Percentiles rank a stretch among this genome's conserved stretches.
Evolutionary conservation across 2,888 invertebrate genomes (phyloP).

Genomic region (Torymus aiolomorphi): DNA sequence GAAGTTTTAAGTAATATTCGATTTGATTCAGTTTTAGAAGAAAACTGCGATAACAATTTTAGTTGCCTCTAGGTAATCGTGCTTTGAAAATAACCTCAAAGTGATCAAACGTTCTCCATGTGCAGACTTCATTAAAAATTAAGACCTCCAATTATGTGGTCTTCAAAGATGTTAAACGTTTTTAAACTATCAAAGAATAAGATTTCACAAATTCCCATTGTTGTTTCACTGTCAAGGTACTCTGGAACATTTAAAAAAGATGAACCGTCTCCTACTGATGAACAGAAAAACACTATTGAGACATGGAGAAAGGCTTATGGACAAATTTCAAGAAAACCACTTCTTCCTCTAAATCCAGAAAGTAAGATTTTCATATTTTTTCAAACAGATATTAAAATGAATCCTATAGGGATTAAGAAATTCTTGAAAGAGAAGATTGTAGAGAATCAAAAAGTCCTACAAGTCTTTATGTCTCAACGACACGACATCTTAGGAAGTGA

Average conservation of each 20-base stretch:
- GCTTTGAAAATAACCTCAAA: constrained; percentile 22
- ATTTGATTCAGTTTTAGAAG: no score
- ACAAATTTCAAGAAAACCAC: background rate
- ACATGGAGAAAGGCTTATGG: background rate
- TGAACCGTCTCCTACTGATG: background rate
- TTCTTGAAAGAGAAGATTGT: constrained; percentile 58
- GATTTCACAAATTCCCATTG: background rate
- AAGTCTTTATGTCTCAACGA: constrained; percentile 80
- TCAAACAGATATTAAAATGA: background rate
- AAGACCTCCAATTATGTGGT: constrained; percentile 22
- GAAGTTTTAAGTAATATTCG: no score
- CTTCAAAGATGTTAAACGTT: constrained; percentile 30
- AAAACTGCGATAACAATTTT: no score
- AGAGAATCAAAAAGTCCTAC: constrained; percentile 77
- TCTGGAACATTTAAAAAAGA: background rate
- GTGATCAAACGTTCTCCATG: no score
- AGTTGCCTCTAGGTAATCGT: no score
- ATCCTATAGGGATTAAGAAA: constrained; percentile 18
- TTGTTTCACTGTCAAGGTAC: constrained; percentile 9
- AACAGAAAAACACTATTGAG: background rate
- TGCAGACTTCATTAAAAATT: no score
- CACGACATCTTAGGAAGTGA: constrained; percentile 84
- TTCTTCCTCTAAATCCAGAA: background rate
- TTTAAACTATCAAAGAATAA: constrained; percentile 12
- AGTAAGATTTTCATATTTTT: constrained; percentile 10